Evolutionary conservation across 2,888 invertebrate species (phyloP).

Genomic region (Ormyrus labotus): DNA sequence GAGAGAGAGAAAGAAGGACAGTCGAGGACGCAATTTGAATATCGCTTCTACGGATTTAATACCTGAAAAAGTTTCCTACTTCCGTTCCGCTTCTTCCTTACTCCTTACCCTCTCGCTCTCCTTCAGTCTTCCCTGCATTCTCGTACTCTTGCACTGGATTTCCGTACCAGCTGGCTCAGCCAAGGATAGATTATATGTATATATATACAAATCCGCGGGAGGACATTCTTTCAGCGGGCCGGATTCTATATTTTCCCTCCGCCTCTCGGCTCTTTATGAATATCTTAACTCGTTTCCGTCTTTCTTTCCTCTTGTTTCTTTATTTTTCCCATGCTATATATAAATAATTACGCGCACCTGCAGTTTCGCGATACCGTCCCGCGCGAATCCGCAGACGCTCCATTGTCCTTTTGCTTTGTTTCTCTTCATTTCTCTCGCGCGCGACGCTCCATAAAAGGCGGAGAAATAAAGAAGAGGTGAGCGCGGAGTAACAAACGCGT

Average conservation of each 20-base stretch:
- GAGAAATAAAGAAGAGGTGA: neutral
- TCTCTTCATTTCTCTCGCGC: neutral
- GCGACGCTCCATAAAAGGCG: neutral
- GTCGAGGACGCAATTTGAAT: constrained; percentile 50
- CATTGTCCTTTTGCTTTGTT: constrained; percentile 1
- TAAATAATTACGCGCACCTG: constrained; percentile 45
- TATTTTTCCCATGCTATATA: neutral
- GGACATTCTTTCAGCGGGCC: constrained; percentile 14
- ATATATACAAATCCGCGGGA: constrained; percentile 22
- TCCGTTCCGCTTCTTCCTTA: constrained; percentile 10
- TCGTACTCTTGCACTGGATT: constrained; percentile 1
- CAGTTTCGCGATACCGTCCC: neutral
- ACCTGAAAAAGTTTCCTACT: constrained; percentile 51
- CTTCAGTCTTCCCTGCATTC: constrained; percentile 11
- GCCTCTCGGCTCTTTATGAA: constrained; percentile 14
- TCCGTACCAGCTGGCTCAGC: constrained; percentile 31
- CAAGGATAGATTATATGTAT: constrained; percentile 30
- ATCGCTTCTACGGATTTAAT: constrained; percentile 54
- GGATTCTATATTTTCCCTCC: constrained; percentile 22
- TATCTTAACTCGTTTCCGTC: constrained; percentile 11
- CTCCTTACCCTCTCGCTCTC: neutral
- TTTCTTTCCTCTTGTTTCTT: neutral
- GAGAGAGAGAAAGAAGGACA: neutral
- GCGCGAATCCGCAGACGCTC: neutral
- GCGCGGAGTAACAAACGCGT: constrained; percentile 14